phyloP scores from a whole-genome alignment of 2,113 vertebrate genomes.

The Empidonax traillii region DNA sequence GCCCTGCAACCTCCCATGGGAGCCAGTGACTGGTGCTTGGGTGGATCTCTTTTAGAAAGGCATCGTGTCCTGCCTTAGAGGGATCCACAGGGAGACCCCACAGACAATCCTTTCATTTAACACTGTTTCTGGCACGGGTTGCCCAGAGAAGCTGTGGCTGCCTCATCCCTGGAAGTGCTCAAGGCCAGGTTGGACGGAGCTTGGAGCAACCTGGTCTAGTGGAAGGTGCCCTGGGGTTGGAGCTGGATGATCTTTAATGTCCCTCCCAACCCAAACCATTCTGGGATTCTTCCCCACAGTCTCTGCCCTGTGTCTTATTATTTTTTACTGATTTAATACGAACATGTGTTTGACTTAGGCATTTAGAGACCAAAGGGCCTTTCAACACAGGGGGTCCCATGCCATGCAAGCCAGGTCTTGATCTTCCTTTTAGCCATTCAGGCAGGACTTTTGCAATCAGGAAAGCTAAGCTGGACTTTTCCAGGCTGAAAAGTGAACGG shows the following conservation, averaged over 20 bases:
- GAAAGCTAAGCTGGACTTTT: background rate
- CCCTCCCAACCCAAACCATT: background rate
- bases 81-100: background rate
- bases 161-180: background rate
- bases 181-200: background rate
- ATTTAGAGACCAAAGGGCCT: background rate
- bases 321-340: background rate
- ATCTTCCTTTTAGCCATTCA: background rate
- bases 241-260: background rate
- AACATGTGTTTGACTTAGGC: background rate
- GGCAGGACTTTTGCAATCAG: background rate
- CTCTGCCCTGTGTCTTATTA: background rate
- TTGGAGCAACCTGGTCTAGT: background rate
- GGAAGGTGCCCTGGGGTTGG: background rate
- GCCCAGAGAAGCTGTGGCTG: background rate
- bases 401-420: rapidly evolving
- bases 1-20: too few relatives aligned
- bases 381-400: background rate
- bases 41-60: background rate
- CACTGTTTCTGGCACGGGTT: background rate
- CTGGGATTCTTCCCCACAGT: background rate
- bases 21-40: background rate
- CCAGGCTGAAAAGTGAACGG: background rate
- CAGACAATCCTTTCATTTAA: background rate
- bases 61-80: rapidly evolving